Evolutionary conservation across 2,888 invertebrate genomes (phyloP).

Genomic region (Dascillus cervinus): DNA sequence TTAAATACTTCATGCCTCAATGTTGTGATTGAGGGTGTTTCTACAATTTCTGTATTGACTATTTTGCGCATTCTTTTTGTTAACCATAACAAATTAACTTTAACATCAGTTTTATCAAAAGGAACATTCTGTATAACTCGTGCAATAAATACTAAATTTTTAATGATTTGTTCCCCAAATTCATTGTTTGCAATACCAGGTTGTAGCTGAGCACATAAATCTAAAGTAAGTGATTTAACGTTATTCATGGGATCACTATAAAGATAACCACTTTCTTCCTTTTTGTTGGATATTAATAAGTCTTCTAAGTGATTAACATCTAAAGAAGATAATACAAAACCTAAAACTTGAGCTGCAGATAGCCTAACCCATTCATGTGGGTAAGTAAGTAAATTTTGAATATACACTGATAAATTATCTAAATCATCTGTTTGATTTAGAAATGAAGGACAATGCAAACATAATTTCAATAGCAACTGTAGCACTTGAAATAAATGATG

Average conservation of each 20-base stretch:
- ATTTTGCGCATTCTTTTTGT: constrained; percentile 65
- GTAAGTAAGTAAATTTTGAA: constrained; percentile 66
- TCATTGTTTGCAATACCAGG: constrained; percentile 59
- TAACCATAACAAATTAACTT: constrained; percentile 65
- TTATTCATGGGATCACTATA: constrained; percentile 54
- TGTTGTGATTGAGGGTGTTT: constrained; percentile 56
- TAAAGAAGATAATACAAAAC: constrained; percentile 58
- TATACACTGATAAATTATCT: constrained; percentile 56
- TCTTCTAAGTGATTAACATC: constrained; percentile 53
- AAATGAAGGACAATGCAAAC: constrained; percentile 53
- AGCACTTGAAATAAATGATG: constrained; percentile 70
- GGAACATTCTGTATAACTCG: constrained; percentile 56
- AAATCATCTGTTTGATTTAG: constrained; percentile 47
- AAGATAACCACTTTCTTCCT: constrained; percentile 38
- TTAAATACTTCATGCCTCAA: constrained; percentile 75
- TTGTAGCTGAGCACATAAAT: constrained; percentile 67
- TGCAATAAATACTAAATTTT: constrained; percentile 61
- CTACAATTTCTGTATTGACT: constrained; percentile 71
- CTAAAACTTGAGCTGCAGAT: constrained; percentile 67
- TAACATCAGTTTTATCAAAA: constrained; percentile 38
- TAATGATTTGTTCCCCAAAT: constrained; percentile 66
- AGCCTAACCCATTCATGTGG: constrained; percentile 84
- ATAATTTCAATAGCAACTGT: constrained; percentile 62
- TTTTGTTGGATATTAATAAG: constrained; percentile 36
- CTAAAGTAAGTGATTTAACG: constrained; percentile 61